Conservation (phyloP, 1,140 invertebrate species). For the Ridgeia piscesae region DNA sequence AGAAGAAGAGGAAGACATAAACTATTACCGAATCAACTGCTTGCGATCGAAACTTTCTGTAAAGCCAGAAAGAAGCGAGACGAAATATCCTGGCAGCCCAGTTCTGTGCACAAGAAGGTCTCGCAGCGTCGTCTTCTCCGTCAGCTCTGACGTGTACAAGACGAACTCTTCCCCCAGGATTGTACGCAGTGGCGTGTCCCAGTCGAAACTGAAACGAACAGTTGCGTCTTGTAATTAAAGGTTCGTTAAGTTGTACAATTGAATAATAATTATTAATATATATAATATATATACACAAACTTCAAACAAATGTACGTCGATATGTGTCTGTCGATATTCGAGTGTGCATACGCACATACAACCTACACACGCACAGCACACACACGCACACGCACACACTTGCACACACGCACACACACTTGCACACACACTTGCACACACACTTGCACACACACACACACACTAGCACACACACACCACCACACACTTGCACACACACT, state of each 20-base stretch:
- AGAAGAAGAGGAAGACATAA: not conserved
- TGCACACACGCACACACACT: not conserved
- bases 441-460: not conserved
- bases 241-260: too few relatives aligned
- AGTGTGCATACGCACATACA: not conserved
- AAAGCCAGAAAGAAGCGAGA: slow-evolving; percentile 30
- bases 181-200: slow-evolving; percentile 29
- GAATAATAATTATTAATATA: too few relatives aligned
- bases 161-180: slow-evolving; percentile 31
- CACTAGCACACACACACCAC: not conserved
- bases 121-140: slow-evolving; percentile 25
- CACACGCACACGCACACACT: not conserved
- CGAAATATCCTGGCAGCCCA: slow-evolving; percentile 32
- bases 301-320: too few relatives aligned
- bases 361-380: not conserved
- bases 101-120: slow-evolving; percentile 34
- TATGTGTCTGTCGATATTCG: too few relatives aligned
- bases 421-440: not conserved
- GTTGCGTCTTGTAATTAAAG: too few relatives aligned
- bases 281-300: too few relatives aligned
- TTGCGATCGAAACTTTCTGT: slow-evolving; percentile 25
- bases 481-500: not conserved
- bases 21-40: slow-evolving; percentile 30
- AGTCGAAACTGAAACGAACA: slow-evolving; percentile 23
- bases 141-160: slow-evolving; percentile 22